Conservation (phyloP, 2,888 invertebrate genomes). For the Leucoptera coffeella region DNA sequence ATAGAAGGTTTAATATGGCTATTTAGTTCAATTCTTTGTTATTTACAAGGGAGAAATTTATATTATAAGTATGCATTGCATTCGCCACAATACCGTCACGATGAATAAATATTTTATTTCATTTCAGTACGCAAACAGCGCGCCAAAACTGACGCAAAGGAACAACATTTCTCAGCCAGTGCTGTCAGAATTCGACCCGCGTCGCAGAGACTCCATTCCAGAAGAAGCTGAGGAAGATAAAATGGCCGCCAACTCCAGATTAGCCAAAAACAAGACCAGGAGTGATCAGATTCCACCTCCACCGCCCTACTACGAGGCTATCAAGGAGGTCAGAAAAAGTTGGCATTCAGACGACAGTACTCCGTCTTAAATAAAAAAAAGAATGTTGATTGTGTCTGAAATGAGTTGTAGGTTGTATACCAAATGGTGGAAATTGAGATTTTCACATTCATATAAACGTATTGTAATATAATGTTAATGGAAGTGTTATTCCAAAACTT, state of each 20-base stretch:
- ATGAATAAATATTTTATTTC: no score
- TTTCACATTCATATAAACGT: no score
- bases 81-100: no score
- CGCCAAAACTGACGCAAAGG: constrained; percentile 53
- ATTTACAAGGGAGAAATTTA: no score
- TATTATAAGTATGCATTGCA: no score
- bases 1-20: no score
- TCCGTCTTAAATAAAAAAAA: constrained; percentile 22
- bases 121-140: constrained; percentile 56
- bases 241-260: constrained; percentile 17
- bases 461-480: no score
- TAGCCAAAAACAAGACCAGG: constrained; percentile 27
- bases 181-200: constrained; percentile 50
- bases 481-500: no score
- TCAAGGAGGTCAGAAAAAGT: constrained; percentile 37
- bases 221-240: constrained; percentile 52
- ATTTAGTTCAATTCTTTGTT: no score
- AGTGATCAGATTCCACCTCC: constrained; percentile 31
- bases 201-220: constrained; percentile 57
- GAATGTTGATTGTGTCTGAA: no score
- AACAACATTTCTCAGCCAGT: constrained; percentile 59
- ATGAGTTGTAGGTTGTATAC: no score
- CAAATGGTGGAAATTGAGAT: no score
- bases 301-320: constrained; percentile 35
- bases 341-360: constrained; percentile 47